Evolutionary conservation across 2,797 vertebrate species (phyloP).

Genomic region (Alcedo atthis): DNA sequence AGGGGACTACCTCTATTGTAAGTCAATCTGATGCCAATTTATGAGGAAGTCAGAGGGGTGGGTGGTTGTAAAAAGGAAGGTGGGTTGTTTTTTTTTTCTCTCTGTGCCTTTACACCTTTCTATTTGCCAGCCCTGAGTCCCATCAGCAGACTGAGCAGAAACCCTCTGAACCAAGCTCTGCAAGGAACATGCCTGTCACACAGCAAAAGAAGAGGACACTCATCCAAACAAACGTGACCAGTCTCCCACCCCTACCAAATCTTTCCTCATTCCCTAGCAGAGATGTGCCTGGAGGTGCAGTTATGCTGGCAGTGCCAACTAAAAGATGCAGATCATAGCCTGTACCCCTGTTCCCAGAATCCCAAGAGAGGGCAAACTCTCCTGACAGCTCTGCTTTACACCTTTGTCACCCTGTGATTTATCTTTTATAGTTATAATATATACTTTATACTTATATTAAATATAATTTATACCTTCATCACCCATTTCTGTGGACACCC

Average conservation of each 20-base stretch:
- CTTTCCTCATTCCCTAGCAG: not conserved
- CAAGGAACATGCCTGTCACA: not conserved
- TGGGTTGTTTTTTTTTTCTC: not conserved
- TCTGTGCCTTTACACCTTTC: not conserved
- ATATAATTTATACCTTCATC: not conserved
- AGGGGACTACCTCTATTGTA: not conserved
- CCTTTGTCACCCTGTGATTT: too few relatives aligned
- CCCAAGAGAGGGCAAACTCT: not conserved
- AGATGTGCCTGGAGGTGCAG: not conserved
- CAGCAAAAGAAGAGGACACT: not conserved
- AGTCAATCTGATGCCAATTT: not conserved
- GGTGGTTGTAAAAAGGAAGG: not conserved
- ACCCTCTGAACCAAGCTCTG: not conserved
- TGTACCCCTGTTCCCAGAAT: not conserved
- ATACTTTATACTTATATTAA: too few relatives aligned
- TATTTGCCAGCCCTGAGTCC: not conserved
- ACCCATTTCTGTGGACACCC: not conserved
- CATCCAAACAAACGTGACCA: not conserved
- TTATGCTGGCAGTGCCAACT: not conserved
- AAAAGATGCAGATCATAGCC: not conserved
- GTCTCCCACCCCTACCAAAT: fast-evolving
- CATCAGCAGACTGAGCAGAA: not conserved
- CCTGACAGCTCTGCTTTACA: not conserved
- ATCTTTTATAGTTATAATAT: too few relatives aligned
- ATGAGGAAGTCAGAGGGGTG: not conserved